These are phyloP conservation scores for Rhopalosiphum nymphaeae DNA, from an alignment of 2,888 invertebrate species.

Conservation along the genomic window DNA sequence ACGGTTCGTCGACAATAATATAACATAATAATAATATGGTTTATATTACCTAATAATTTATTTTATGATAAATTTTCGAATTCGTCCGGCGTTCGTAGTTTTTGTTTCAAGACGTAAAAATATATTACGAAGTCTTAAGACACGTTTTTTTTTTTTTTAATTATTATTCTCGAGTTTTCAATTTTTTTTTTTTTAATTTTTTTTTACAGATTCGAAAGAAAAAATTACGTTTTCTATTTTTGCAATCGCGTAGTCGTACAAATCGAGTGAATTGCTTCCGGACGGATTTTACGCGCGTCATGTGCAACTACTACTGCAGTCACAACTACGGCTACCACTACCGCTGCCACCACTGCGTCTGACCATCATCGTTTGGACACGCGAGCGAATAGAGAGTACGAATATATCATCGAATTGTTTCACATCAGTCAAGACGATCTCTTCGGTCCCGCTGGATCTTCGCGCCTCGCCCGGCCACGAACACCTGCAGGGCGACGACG, in stretches of 20 bases:
- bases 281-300: constrained; percentile 3
- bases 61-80: background rate
- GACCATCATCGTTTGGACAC: background rate
- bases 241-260: background rate
- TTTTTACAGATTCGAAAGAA: constrained; percentile 33
- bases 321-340: background rate
- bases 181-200: constrained; percentile 38
- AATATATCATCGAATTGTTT: background rate
- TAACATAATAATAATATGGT: too few relatives aligned
- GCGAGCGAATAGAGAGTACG: background rate
- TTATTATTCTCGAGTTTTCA: background rate
- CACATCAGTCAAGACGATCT: constrained; percentile 69
- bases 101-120: background rate
- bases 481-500: constrained; percentile 64
- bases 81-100: background rate
- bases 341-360: constrained; percentile 73
- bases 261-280: background rate
- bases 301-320: background rate
- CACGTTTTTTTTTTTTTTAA: background rate
- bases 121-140: background rate
- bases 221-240: background rate
- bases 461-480: constrained; percentile 69
- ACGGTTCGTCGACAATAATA: background rate
- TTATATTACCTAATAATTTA: background rate
- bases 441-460: constrained; percentile 69